Percentiles rank a stretch among this genome's conserved stretches.
These are phyloP conservation scores for Aeoliscus strigatus DNA, from an alignment of 2,797 vertebrate species.

Conservation along the genomic window DNA sequence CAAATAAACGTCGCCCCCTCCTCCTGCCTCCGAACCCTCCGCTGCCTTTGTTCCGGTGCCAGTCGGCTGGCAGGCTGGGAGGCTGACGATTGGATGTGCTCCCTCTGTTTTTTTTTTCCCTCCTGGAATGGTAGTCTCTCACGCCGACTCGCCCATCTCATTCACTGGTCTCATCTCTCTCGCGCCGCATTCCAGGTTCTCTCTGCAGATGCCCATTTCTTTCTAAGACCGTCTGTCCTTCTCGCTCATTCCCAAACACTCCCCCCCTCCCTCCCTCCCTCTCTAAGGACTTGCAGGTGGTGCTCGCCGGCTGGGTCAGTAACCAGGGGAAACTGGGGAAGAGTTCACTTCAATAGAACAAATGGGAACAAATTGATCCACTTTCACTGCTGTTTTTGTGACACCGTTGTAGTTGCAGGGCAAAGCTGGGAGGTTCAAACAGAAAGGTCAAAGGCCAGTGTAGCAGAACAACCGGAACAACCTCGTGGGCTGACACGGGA, in stretches of 20 bases:
- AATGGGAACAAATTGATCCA: slow-evolving; percentile 69
- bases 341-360: slow-evolving; percentile 70
- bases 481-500: slow-evolving; percentile 19
- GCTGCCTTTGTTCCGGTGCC: slow-evolving; percentile 32
- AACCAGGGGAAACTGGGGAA: slow-evolving; percentile 73
- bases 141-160: not conserved
- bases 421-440: slow-evolving; percentile 21
- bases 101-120: slow-evolving; percentile 30
- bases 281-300: slow-evolving; percentile 70
- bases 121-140: slow-evolving; percentile 25
- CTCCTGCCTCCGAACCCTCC: slow-evolving; percentile 31
- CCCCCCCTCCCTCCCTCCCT: slow-evolving; percentile 30
- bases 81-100: slow-evolving; percentile 35
- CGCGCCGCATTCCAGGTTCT: slow-evolving; percentile 24
- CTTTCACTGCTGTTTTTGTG: slow-evolving; percentile 56
- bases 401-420: slow-evolving; percentile 34
- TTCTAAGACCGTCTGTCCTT: slow-evolving; percentile 32
- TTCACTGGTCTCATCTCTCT: slow-evolving; percentile 6
- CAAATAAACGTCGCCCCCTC: slow-evolving; percentile 43
- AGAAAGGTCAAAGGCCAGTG: slow-evolving; percentile 33
- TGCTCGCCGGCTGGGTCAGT: slow-evolving; percentile 64
- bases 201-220: slow-evolving; percentile 49
- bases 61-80: slow-evolving; percentile 30
- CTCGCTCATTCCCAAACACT: not conserved
- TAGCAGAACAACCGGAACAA: slow-evolving; percentile 22